Percentiles rank a stretch among this genome's conserved stretches.
Conservation (phyloP, 2,888 invertebrate species). For the Abscondita cerata region DNA sequence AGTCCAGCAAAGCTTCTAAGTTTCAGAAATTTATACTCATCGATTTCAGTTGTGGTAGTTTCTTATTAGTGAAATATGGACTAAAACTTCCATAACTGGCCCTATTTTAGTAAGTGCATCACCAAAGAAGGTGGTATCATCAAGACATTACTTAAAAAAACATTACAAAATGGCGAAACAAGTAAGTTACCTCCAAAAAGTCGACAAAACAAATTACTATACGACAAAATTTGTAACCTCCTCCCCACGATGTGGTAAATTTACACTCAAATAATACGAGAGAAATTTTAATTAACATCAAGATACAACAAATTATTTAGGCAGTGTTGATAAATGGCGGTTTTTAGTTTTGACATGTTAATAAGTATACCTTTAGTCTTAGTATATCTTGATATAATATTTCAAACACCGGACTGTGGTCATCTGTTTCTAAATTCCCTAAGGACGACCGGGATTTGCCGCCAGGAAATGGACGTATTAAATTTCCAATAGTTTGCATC, state of each 20-base stretch:
- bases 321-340: constrained; percentile 18
- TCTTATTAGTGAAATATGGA: constrained; percentile 21
- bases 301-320: background rate
- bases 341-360: constrained; percentile 11
- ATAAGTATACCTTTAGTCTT: constrained; percentile 24
- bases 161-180: no score
- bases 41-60: constrained; percentile 13
- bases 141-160: no score
- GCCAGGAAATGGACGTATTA: constrained; percentile 52
- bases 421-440: constrained; percentile 48
- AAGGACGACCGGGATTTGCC: constrained; percentile 48
- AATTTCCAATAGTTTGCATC: constrained; percentile 54
- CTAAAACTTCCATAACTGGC: background rate
- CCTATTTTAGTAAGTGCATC: no score
- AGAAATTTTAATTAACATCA: constrained; percentile 2
- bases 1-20: background rate
- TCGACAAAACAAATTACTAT: no score
- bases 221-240: no score
- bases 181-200: no score
- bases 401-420: constrained; percentile 42
- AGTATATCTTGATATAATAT: constrained; percentile 30
- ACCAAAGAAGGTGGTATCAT: background rate
- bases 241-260: background rate
- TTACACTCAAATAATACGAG: background rate
- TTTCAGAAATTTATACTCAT: background rate